These are phyloP conservation scores for Bombus waltoni DNA, from an alignment of 1,140 invertebrate genomes.

Conservation along the genomic window DNA sequence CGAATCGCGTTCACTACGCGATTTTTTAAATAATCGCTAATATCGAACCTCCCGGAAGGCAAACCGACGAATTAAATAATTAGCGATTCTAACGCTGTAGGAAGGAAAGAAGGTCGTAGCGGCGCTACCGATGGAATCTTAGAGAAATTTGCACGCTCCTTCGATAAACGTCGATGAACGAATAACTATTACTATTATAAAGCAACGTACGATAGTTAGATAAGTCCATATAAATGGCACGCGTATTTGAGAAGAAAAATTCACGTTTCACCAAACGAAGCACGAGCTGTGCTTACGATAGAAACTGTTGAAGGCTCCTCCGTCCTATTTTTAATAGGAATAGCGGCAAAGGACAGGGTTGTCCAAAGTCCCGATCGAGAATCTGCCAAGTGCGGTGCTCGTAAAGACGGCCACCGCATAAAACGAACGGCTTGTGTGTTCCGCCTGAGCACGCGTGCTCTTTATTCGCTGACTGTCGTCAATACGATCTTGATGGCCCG, in stretches of 20 bases:
- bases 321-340: neutral
- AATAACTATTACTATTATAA: too few species aligned
- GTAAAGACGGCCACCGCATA: slow-evolving; percentile 8
- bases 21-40: too few species aligned
- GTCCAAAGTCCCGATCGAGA: slow-evolving; percentile 1
- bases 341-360: neutral
- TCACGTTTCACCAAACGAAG: neutral
- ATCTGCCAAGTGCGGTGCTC: slow-evolving; percentile 6
- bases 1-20: neutral
- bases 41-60: too few species aligned
- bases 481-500: neutral
- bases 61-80: too few species aligned
- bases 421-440: neutral
- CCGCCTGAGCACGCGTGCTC: neutral
- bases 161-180: too few species aligned
- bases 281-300: fast-evolving
- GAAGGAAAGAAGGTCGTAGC: too few species aligned
- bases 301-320: neutral
- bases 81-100: too few species aligned
- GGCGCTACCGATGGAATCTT: too few species aligned
- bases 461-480: slow-evolving; percentile 27
- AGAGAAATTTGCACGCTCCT: too few species aligned
- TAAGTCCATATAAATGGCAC: neutral
- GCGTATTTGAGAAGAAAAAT: neutral
- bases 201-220: too few species aligned